phyloP scores from a whole-genome alignment of 2,113 vertebrate genomes.

The Arenaria interpres region DNA sequence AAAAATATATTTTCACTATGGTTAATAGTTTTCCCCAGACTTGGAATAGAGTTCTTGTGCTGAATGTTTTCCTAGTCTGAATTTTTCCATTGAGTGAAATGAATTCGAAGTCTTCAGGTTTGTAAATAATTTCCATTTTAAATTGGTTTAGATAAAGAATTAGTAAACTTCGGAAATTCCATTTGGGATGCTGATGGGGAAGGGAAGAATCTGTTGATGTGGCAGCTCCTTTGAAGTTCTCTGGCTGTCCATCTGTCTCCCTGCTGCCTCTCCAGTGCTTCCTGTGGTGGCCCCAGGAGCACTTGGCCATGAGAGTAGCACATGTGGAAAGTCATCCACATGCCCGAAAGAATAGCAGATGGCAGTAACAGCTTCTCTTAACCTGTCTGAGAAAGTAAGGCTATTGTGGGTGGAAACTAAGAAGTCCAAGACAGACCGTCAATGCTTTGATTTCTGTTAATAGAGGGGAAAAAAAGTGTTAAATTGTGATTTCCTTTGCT shows the following conservation, averaged over 20 bases:
- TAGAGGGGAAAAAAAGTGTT: neutral
- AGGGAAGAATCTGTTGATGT: slow-evolving; percentile 43
- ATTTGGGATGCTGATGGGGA: slow-evolving; percentile 3
- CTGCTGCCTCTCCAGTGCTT: slow-evolving; percentile 47
- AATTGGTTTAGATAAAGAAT: slow-evolving; percentile 1
- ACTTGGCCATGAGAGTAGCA: slow-evolving; percentile 36
- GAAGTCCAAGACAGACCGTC: neutral
- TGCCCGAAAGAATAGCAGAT: slow-evolving; percentile 13
- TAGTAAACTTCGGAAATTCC: slow-evolving; percentile 42
- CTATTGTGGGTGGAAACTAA: neutral
- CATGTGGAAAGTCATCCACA: slow-evolving; percentile 40
- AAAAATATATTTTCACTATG: neutral
- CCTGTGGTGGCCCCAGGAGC: slow-evolving; percentile 50
- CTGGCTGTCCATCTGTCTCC: slow-evolving; percentile 57
- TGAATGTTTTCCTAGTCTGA: neutral
- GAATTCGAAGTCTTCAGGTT: neutral
- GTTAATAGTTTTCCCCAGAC: neutral
- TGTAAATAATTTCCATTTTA: slow-evolving; percentile 5
- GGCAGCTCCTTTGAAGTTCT: slow-evolving; percentile 57
- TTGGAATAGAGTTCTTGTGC: neutral
- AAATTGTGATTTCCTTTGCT: neutral
- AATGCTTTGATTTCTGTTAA: neutral
- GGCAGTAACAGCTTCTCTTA: neutral
- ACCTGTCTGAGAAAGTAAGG: neutral
- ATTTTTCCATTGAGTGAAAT: neutral